Percentiles rank a stretch among this genome's conserved stretches.
Conservation (phyloP, 1,140 invertebrate species). For the Hyphantria cunea region DNA sequence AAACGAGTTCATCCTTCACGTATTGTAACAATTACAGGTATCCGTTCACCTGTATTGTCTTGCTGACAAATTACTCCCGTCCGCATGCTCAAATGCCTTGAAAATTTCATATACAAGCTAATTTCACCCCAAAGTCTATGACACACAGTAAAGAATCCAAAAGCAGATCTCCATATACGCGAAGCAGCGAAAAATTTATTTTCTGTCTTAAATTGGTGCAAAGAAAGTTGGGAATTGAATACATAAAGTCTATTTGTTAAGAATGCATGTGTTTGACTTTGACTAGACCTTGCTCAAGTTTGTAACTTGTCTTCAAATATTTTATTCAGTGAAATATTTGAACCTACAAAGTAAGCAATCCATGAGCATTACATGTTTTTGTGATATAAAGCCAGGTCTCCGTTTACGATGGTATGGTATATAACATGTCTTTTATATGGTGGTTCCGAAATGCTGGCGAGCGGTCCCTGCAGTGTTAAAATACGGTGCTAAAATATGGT, state of each 20-base stretch:
- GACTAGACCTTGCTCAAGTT: neutral
- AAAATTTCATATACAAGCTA: neutral
- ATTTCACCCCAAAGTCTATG: neutral
- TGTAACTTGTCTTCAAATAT: neutral
- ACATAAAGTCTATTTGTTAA: too few relatives aligned
- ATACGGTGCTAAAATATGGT: too few relatives aligned
- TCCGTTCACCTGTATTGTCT: slow-evolving; percentile 23
- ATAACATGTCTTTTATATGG: too few relatives aligned
- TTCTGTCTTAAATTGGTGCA: too few relatives aligned
- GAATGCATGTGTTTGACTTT: neutral
- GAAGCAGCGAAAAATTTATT: too few relatives aligned
- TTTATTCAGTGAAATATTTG: too few relatives aligned
- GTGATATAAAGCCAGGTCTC: too few relatives aligned
- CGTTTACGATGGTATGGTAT: too few relatives aligned
- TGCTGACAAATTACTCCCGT: slow-evolving; percentile 36
- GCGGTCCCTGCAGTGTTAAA: too few relatives aligned
- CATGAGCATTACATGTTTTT: too few relatives aligned
- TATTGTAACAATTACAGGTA: slow-evolving; percentile 23
- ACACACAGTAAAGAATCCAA: slow-evolving; percentile 4
- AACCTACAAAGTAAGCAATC: too few relatives aligned
- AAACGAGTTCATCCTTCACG: slow-evolving; percentile 24
- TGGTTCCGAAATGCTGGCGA: too few relatives aligned
- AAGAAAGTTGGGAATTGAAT: neutral
- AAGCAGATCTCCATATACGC: neutral
- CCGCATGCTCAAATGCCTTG: slow-evolving; percentile 19